A percentile compares a stretch with the other conserved stretches of the same genome.
These are phyloP conservation scores for Dreissena polymorpha DNA, from an alignment of 1,140 invertebrate genomes.

Conservation along the genomic window DNA sequence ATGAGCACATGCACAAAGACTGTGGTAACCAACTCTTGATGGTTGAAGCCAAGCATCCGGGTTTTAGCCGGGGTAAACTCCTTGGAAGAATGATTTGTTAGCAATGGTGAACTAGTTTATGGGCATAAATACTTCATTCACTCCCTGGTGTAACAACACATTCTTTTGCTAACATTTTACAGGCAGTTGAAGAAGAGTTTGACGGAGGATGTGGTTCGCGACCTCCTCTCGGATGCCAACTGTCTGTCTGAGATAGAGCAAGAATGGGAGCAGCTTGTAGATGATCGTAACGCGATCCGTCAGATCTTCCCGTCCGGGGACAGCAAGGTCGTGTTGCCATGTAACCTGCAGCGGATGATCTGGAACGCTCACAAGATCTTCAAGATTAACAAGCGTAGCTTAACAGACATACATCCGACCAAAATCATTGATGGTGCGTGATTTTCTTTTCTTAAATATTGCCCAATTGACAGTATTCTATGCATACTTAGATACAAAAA, in stretches of 20 bases:
- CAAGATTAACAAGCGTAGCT: slow-evolving; percentile 94
- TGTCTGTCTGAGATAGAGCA: slow-evolving; percentile 94
- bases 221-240: slow-evolving; percentile 94
- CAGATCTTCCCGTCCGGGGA: slow-evolving; percentile 86
- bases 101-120: too few species aligned
- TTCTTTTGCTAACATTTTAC: not conserved
- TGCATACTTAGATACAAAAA: too few species aligned
- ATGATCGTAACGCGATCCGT: slow-evolving; percentile 92
- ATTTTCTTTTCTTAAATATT: not conserved
- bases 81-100: too few species aligned
- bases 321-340: slow-evolving; percentile 93
- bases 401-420: slow-evolving; percentile 96
- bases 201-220: slow-evolving; percentile 96
- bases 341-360: slow-evolving; percentile 98
- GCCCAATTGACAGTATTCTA: not conserved
- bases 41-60: too few species aligned
- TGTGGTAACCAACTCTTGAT: too few species aligned
- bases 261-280: slow-evolving; percentile 96
- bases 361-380: slow-evolving; percentile 99
- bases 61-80: too few species aligned
- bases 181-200: slow-evolving; percentile 93
- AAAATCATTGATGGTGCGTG: slow-evolving; percentile 89
- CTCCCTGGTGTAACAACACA: not conserved
- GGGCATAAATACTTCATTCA: too few species aligned
- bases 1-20: too few species aligned